Evolutionary conservation across 2,113 vertebrate species (phyloP), one percentile per base, ranked within the genome.

Genomic region (Pollachius pollachius): DNA sequence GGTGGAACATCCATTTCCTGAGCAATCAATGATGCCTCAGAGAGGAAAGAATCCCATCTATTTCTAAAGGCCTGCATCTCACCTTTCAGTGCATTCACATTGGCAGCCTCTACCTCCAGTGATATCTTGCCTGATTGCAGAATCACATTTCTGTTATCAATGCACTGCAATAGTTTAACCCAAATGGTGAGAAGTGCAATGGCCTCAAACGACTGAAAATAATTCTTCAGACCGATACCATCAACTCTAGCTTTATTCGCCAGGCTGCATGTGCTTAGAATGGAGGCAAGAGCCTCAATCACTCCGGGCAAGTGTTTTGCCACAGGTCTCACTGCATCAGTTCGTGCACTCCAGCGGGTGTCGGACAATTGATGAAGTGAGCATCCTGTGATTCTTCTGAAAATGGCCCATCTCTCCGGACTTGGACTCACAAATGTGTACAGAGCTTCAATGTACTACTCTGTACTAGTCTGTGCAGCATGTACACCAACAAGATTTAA

Each of bases 401-500:
- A 23, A 23, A 23, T 23, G 23, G 34, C 57, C 71, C 64, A 67
- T 41, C 71, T 1, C n/a, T 73, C 19, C 15, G 65, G 21, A 17
- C 71, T 67, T 2, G 4, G 19, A 73, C 71, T 67, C 37, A 62
- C 62, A n/a, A 68, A 65, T 25, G 56, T 52, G 30, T 68, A 62
- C 2, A 73, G 37, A 21, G 52, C 18, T 66, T 77, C 69, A 12
- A 77, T 64, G n/a, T 17, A 48, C 41, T n/a, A n/a, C 61, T 77
- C 66, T 59, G 70, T 64, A 62, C 75, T 71, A 5, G 61, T 52
- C 61, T 54, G 59, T 60, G 70, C 70, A 72, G 61, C 23, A 23
- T 23, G 23, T 23, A 23, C 23, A 23, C 23, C 23, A 23, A 23
- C 23, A 23, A 23, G 21, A 59, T 77, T 48, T 66, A 72, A 52